Percentiles rank a stretch among this genome's conserved stretches.
Conservation (phyloP, 2,113 vertebrate species). For the Tragelaphus strepsiceros region DNA sequence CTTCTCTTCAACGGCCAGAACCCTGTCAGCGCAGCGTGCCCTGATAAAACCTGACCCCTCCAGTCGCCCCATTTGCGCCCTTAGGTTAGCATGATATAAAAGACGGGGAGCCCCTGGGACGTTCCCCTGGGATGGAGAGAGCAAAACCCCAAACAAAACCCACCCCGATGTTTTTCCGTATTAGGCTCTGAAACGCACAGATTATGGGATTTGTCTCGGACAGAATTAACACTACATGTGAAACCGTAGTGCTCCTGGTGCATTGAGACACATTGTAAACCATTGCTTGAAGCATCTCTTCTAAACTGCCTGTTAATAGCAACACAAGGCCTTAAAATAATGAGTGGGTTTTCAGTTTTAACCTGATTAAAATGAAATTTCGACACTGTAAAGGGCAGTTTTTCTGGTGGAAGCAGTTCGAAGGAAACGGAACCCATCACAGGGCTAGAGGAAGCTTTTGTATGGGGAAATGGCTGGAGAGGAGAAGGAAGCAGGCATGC, state of each 20-base stretch:
- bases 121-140: not conserved
- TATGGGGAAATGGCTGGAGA: not conserved
- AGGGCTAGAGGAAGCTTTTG: not conserved
- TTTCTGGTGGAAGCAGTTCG: not conserved
- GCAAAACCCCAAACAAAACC: slow-evolving; percentile 38
- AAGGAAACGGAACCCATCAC: slow-evolving; percentile 1
- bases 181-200: slow-evolving; percentile 55
- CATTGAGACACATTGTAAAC: slow-evolving; percentile 20
- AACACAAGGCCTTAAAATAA: not conserved
- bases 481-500: not conserved
- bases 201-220: slow-evolving; percentile 71
- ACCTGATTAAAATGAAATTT: slow-evolving; percentile 29
- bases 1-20: not conserved
- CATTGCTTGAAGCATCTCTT: slow-evolving; percentile 29
- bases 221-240: slow-evolving; percentile 66
- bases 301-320: slow-evolving; percentile 51
- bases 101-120: not conserved
- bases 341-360: not conserved
- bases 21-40: not conserved
- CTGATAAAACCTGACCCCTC: not conserved
- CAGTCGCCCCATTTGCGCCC: not conserved
- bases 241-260: slow-evolving; percentile 1
- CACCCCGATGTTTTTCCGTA: slow-evolving; percentile 18
- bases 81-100: slow-evolving; percentile 1
- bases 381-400: not conserved